Conservation (phyloP, 2,113 vertebrate genomes). For the Cyrtonyx montezumae region DNA sequence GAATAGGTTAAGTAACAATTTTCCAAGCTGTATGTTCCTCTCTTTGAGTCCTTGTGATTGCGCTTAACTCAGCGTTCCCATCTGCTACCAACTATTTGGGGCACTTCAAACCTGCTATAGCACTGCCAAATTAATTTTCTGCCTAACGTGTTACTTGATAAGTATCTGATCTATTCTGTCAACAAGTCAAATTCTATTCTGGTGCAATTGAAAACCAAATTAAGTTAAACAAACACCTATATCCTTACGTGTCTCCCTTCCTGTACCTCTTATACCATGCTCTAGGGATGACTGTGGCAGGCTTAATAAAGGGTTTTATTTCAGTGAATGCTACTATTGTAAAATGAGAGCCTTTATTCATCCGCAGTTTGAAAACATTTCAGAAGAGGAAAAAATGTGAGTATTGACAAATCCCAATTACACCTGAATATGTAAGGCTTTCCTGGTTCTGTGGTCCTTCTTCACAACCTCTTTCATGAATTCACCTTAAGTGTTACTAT, state of each 20-base stretch:
- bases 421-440: not conserved
- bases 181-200: constrained; percentile 22
- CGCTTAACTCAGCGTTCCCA: not conserved
- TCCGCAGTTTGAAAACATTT: not conserved
- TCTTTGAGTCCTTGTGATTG: not conserved
- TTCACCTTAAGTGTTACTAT: not conserved
- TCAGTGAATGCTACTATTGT: not conserved
- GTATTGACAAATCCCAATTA: not conserved
- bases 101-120: not conserved
- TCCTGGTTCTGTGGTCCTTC: not conserved
- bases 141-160: constrained; percentile 12
- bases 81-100: not conserved
- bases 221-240: not conserved
- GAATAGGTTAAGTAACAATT: not conserved
- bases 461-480: not conserved
- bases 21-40: not conserved
- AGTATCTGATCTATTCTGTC: constrained; percentile 7
- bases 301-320: not conserved
- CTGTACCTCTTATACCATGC: not conserved
- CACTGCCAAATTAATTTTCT: constrained; percentile 30
- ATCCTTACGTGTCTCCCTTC: not conserved
- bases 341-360: not conserved
- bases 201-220: constrained; percentile 15
- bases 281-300: not conserved
- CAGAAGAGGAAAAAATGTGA: rapidly evolving